A percentile compares a stretch with the other conserved stretches of the same genome.
Conservation (phyloP, 1,140 invertebrate genomes). For the Papilio glaucus region DNA sequence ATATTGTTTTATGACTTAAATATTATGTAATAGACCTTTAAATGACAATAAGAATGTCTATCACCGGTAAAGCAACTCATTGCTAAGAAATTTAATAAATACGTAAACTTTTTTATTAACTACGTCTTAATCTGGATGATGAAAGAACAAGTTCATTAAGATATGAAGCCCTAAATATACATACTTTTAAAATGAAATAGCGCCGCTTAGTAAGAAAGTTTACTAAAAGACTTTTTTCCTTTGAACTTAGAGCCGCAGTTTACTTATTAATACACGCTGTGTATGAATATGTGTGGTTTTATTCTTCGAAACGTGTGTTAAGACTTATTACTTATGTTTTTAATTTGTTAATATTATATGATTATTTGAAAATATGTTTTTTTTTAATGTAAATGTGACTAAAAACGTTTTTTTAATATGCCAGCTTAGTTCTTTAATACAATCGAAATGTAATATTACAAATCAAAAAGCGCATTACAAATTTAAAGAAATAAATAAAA, state of each 20-base stretch:
- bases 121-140: not conserved
- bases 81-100: not conserved
- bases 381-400: too few species aligned
- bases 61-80: not conserved
- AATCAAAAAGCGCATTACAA: too few species aligned
- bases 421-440: too few species aligned
- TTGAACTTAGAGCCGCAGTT: not conserved
- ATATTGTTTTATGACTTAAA: too few species aligned
- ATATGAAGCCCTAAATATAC: not conserved
- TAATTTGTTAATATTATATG: not conserved
- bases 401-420: too few species aligned
- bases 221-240: conserved; percentile 1
- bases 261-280: not conserved
- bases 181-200: conserved; percentile 12
- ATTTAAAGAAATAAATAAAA: too few species aligned
- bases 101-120: not conserved
- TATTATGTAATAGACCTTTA: too few species aligned
- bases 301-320: not conserved
- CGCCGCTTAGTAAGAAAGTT: not conserved
- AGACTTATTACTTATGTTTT: not conserved
- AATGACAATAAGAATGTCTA: too few species aligned
- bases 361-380: not conserved
- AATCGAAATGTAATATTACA: too few species aligned
- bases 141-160: not conserved
- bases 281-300: conserved; percentile 2